Base-by-base conservation (phyloP, 2,113 vertebrate genomes). In the Herpetotheres cachinnans region DNA sequence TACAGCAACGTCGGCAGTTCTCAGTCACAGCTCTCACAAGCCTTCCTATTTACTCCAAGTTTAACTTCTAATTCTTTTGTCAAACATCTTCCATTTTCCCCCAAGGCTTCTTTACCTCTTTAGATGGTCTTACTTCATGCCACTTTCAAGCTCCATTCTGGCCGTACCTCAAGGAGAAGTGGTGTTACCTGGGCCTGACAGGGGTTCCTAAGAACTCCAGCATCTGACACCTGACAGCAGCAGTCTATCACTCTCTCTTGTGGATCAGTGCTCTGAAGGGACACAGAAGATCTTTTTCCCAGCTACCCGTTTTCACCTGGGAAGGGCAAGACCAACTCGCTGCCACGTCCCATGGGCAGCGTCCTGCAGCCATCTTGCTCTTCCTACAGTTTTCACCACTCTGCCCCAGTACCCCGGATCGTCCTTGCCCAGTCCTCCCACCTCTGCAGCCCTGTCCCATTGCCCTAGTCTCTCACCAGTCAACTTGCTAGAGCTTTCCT, bases 331-430 rank as follows among this genome's bases (percentile, higher is more conserved):
- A 78, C 54, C 27, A 66, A 49, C 62, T 70, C 2, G 2, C 36
- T 73, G 62, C 13, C 62, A 55, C 0, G 1, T 69, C 55, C 47
- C 52, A 46, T 0, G 2, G 36, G 30, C 55, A 50, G 73, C 0
- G 1, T 26, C 61, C 83, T 56, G 47, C 0, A 6, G 27, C 49
- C 36, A 52, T 18, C 50, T 71, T 0, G 3, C 50, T 65, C 47
- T 50, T 62, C 46, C 77, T 38, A 6, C 1, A 3, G 30, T 58
- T 82, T 44, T 38, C 49, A 50, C 36, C 32, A 7, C 27, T 69
- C 56, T 70, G 18, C 27, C 34, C 19, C 9, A 13, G 36, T 18
- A 34, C 36, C 44, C 72, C 34, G 47, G 65, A 47, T 13, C 52
- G 54, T 16, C 36, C 78, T 18, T 22, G 38, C 25, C n/a, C 52